Evolutionary conservation across 2,113 vertebrate species (phyloP).

Genomic region (Erinaceus europaeus): DNA sequence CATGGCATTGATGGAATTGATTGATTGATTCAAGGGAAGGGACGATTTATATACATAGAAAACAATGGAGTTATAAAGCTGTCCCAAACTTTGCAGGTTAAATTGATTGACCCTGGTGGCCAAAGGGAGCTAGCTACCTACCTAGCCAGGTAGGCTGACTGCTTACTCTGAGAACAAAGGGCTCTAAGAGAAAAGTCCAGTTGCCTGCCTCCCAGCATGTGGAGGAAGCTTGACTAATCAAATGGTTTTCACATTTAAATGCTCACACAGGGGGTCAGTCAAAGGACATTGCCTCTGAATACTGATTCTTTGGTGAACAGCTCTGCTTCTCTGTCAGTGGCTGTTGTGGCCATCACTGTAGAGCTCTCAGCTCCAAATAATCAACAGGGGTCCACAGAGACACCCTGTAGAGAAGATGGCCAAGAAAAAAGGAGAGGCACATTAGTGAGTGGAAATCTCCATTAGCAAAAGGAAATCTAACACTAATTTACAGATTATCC

Average conservation of each 20-base stretch:
- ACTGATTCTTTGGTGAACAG: background rate
- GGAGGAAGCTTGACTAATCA: background rate
- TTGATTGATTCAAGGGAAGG: background rate
- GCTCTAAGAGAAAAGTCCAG: background rate
- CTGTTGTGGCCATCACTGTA: rapidly evolving
- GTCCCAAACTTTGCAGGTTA: background rate
- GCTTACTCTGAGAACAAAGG: background rate
- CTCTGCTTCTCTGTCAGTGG: background rate
- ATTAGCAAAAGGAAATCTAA: background rate
- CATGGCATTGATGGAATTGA: background rate
- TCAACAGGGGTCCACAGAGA: rapidly evolving
- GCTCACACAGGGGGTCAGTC: background rate
- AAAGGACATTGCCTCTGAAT: background rate
- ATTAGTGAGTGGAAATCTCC: background rate
- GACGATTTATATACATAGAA: background rate
- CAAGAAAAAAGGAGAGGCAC: background rate
- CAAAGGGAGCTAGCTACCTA: no score
- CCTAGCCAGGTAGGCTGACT: no score
- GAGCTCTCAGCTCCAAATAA: background rate
- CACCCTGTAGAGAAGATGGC: background rate
- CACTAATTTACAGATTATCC: background rate
- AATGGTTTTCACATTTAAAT: background rate
- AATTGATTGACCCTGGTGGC: background rate
- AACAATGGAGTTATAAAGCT: background rate
- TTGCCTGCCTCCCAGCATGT: background rate